A percentile compares a stretch with the other conserved stretches of the same genome.
These are phyloP conservation scores for Ciconia stormi DNA, from an alignment of 2,113 vertebrate genomes.

Conservation along the genomic window DNA sequence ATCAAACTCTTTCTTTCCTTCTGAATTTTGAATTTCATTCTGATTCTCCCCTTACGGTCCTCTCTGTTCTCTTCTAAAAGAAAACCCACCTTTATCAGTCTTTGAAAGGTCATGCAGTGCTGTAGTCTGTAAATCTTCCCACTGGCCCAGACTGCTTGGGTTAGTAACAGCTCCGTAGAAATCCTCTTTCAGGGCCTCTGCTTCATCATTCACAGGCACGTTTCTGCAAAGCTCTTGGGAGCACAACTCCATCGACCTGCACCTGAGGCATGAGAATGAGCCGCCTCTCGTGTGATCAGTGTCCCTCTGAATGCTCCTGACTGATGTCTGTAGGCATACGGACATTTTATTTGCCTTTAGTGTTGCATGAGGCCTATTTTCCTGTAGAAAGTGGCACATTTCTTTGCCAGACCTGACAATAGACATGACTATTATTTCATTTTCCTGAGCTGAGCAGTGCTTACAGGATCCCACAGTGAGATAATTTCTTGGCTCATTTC, in stretches of 20 bases:
- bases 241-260: constrained; percentile 22
- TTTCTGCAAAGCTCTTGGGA: background rate
- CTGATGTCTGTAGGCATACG: background rate
- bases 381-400: constrained; percentile 5
- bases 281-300: background rate
- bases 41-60: background rate
- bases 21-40: background rate
- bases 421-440: constrained; percentile 56
- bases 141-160: background rate
- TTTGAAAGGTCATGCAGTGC: background rate
- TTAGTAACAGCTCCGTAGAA: background rate
- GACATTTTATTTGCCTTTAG: background rate
- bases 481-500: constrained; percentile 50
- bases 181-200: background rate
- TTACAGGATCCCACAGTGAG: constrained; percentile 34
- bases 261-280: constrained; percentile 29
- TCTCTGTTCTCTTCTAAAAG: background rate
- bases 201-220: background rate
- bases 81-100: constrained; percentile 49
- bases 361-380: constrained; percentile 28
- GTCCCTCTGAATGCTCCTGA: background rate
- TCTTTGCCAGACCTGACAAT: constrained; percentile 39
- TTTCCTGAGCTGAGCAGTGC: constrained; percentile 65
- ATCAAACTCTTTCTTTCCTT: background rate
- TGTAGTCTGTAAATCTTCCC: constrained; percentile 3